Evolutionary conservation across 1,140 invertebrate genomes (phyloP).

Genomic region (Saccostrea echinata): DNA sequence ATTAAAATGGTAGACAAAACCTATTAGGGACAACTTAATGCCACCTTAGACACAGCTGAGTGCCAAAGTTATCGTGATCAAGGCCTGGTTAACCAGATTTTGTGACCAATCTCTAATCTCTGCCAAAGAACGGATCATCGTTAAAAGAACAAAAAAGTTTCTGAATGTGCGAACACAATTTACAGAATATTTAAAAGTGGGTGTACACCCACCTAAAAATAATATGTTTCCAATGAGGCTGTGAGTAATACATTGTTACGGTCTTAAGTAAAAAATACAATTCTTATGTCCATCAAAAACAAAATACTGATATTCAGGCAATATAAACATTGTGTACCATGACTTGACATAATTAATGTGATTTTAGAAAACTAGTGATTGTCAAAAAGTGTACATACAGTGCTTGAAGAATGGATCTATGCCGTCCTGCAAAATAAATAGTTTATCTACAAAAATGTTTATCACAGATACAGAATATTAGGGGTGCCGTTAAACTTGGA

Average conservation of each 20-base stretch:
- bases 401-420: not conserved
- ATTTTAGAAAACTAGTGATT: not conserved
- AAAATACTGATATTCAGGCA: not conserved
- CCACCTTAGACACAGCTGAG: not conserved
- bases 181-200: not conserved
- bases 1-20: conserved; percentile 21
- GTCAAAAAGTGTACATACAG: not conserved
- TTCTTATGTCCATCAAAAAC: not conserved
- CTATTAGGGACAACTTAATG: not conserved
- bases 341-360: not conserved
- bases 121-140: not conserved
- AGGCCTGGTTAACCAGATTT: conserved; percentile 9
- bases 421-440: not conserved
- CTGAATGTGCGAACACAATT: not conserved
- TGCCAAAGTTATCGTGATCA: not conserved
- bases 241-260: not conserved
- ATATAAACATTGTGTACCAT: not conserved
- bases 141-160: not conserved
- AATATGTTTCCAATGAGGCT: not conserved
- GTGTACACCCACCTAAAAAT: not conserved
- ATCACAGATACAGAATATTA: not conserved
- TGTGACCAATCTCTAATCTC: not conserved
- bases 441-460: conserved; percentile 14
- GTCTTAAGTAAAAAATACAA: not conserved
- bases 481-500: not conserved